Conservation (phyloP, 2,797 vertebrate genomes). For the Phalanger gymnotis region DNA sequence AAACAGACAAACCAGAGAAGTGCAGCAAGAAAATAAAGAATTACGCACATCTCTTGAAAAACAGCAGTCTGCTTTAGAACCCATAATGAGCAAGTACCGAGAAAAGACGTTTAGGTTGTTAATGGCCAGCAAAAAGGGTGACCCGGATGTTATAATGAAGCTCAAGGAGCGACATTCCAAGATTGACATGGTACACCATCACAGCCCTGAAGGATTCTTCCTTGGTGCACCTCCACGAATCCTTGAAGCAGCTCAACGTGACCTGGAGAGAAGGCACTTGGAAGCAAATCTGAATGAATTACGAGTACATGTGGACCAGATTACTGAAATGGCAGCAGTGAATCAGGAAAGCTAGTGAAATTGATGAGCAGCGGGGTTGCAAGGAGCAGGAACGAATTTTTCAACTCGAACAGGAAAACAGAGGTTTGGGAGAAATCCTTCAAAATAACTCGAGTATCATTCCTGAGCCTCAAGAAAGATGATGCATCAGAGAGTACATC, state of each 20-base stretch:
- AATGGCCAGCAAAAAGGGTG: slow-evolving; percentile 97
- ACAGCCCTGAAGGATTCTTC: no score
- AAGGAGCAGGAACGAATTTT: slow-evolving; percentile 96
- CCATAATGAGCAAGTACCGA: slow-evolving; percentile 99
- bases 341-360: slow-evolving; percentile 97
- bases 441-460: slow-evolving; percentile 98
- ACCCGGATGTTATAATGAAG: slow-evolving; percentile 93
- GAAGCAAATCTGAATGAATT: no score
- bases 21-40: slow-evolving; percentile 83
- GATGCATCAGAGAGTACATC: slow-evolving; percentile 92
- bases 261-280: no score
- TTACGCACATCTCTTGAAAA: slow-evolving; percentile 96
- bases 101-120: slow-evolving; percentile 97
- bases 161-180: slow-evolving; percentile 97
- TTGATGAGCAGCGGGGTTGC: slow-evolving; percentile 93
- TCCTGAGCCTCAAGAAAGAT: slow-evolving; percentile 93
- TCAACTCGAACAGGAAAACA: slow-evolving; percentile 97
- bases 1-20: no score
- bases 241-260: no score
- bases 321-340: slow-evolving; percentile 98
- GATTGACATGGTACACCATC: no score
- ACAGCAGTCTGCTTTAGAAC: slow-evolving; percentile 97
- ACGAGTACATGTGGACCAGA: slow-evolving; percentile 96
- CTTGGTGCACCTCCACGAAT: no score
- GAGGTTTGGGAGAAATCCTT: slow-evolving; percentile 94